Evolutionary conservation across 2,797 vertebrate species (phyloP).

Genomic region (Chelonia mydas): DNA sequence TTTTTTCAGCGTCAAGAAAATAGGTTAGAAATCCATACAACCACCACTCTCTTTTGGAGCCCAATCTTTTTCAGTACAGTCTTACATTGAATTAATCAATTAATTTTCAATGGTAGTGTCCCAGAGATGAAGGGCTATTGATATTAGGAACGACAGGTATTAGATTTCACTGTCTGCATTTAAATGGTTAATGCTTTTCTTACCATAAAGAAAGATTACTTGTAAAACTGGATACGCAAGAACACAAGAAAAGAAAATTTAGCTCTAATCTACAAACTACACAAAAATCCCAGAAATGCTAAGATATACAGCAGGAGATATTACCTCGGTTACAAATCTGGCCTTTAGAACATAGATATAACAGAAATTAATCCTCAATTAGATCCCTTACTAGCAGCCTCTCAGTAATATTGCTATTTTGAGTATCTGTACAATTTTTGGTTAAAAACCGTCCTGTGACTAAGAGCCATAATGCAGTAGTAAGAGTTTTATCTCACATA

Average conservation of each 20-base stretch:
- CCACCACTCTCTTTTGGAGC: not conserved
- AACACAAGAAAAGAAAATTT: not conserved
- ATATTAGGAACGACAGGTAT: not conserved
- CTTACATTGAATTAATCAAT: slow-evolving; percentile 20
- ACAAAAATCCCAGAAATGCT: not conserved
- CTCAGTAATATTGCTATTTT: fast-evolving
- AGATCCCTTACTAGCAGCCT: not conserved
- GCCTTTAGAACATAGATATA: not conserved
- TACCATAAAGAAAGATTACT: not conserved
- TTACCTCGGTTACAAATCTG: not conserved
- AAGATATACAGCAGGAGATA: not conserved
- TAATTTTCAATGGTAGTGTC: slow-evolving; percentile 23
- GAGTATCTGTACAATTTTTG: fast-evolving
- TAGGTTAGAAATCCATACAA: not conserved
- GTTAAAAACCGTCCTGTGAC: not conserved
- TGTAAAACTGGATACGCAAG: not conserved
- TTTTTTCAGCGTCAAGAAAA: not conserved
- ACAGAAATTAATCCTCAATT: not conserved
- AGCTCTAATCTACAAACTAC: not conserved
- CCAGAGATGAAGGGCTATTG: not conserved
- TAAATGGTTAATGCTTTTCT: not conserved
- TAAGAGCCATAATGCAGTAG: not conserved
- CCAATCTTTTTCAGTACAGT: not conserved
- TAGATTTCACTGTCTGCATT: not conserved
- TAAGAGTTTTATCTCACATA: fast-evolving